Percentiles rank a stretch among this genome's conserved stretches.
phyloP scores from a whole-genome alignment of 1,140 invertebrate species.

The Grapholita molesta region DNA sequence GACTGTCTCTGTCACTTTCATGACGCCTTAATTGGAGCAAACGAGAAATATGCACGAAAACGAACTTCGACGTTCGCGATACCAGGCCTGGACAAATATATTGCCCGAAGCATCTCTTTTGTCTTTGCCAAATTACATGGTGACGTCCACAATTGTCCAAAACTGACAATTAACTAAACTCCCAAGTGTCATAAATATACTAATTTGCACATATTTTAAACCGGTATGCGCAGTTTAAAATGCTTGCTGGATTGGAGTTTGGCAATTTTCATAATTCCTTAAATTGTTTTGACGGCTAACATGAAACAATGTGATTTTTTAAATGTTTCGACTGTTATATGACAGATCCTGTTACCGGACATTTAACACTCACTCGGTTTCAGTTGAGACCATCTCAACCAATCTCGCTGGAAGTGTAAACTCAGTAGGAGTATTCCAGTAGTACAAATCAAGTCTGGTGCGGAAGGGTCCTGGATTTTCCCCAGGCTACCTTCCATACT shows the following conservation, averaged over 20 bases:
- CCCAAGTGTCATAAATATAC: not conserved
- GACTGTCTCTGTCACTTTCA: too few relatives aligned
- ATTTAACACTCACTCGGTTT: too few relatives aligned
- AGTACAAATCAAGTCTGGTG: too few relatives aligned
- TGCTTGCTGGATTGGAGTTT: not conserved
- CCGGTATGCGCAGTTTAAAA: not conserved
- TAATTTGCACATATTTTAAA: not conserved
- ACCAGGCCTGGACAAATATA: too few relatives aligned
- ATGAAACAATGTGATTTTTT: not conserved
- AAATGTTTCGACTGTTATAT: not conserved
- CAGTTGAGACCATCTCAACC: too few relatives aligned
- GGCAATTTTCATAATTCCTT: not conserved
- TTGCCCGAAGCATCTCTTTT: constrained; percentile 25
- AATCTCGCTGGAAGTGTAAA: too few relatives aligned
- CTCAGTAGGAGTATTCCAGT: too few relatives aligned
- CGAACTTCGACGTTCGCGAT: too few relatives aligned
- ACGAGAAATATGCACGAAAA: too few relatives aligned
- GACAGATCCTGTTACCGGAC: not conserved
- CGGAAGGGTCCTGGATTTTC: too few relatives aligned
- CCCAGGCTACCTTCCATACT: too few relatives aligned
- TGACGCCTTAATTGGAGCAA: too few relatives aligned
- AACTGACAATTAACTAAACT: constrained; percentile 32
- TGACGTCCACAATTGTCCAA: constrained; percentile 18
- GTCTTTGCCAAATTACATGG: constrained; percentile 31
- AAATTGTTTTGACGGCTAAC: not conserved